Percentiles rank a stretch among this genome's conserved stretches.
Conservation (phyloP, 2,888 invertebrate genomes). For the Carpatolechia fugitivella region DNA sequence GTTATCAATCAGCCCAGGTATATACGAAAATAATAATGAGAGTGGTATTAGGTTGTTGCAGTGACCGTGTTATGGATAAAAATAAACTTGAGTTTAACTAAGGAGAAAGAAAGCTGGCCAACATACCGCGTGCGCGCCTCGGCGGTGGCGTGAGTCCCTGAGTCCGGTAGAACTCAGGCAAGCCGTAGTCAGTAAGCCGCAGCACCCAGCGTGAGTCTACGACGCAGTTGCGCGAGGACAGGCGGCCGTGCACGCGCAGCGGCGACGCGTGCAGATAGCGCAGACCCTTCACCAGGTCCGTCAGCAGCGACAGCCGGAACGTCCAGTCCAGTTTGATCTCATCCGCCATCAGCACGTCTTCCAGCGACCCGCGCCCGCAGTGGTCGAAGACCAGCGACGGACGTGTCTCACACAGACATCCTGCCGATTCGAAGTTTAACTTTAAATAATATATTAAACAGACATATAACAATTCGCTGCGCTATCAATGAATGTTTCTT, state of each 20-base stretch:
- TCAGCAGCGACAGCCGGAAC: slow-evolving; percentile 94
- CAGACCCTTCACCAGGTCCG: slow-evolving; percentile 96
- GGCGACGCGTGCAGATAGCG: slow-evolving; percentile 92
- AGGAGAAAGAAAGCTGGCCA: not conserved
- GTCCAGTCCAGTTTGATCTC: slow-evolving; percentile 97
- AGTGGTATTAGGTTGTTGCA: too few species aligned
- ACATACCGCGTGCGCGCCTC: slow-evolving; percentile 84
- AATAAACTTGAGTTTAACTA: not conserved
- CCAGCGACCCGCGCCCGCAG: slow-evolving; percentile 92
- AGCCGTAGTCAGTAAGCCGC: slow-evolving; percentile 95
- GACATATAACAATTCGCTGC: too few species aligned
- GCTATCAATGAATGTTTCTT: too few species aligned
- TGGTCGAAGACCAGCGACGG: slow-evolving; percentile 92
- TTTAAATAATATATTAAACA: too few species aligned
- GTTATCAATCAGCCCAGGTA: too few species aligned
- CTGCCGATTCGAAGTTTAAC: too few species aligned
- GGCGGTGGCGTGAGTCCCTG: slow-evolving; percentile 83
- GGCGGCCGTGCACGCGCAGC: slow-evolving; percentile 90
- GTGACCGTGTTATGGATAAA: too few species aligned
- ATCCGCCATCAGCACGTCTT: slow-evolving; percentile 92
- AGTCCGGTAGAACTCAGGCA: slow-evolving; percentile 86
- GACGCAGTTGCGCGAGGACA: slow-evolving; percentile 94
- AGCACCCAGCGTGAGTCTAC: slow-evolving; percentile 98
- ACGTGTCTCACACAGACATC: slow-evolving; percentile 89
- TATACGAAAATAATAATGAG: too few species aligned